Evolutionary conservation across 2,888 invertebrate genomes (phyloP), one percentile per base, ranked within the genome.

Genomic region (Oligia fasciuncula): DNA sequence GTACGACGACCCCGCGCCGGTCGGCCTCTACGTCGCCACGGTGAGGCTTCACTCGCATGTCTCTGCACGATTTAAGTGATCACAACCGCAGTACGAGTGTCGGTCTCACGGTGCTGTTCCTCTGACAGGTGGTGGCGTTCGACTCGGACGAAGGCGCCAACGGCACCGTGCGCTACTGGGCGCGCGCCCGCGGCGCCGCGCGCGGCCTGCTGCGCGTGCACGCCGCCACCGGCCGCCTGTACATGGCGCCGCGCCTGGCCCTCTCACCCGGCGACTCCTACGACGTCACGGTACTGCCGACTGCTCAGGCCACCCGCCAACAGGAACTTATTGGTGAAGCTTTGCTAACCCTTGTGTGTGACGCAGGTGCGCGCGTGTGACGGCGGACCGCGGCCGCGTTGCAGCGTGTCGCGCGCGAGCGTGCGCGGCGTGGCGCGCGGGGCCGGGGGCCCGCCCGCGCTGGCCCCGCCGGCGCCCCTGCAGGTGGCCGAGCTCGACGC

Each of bases 81-180:
- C 13, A 17, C 19, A 8, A 35, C 13, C 11, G 8, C 13, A 23
- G 4, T 17, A 0, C n/a, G 57, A 67, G 63, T 13, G 63, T 19
- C 17, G 17, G 4, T 0, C 23, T 73, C 19, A 78, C 23, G 51
- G 29, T 43, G 2, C n/a, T 4, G 43, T 29, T n/a, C 1, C 43
- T n/a, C 54, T 23, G 23, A 46, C 95, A 98, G 98, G 98, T 99
- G 86, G 96, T 98, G 86, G 99, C 99, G 23, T 97, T 98, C 87
- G 99, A 99, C 95, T 97, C 97, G 88, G 99, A 99, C 95, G 97
- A 97, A 76, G 99, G 98, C 14, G 97, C 97, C 85, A 99, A 99
- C 96, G 98, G 98, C 76, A 97, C 98, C 88, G 97, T 99, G 87
- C 98, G 98, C 43, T 99, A 99, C 97, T 98, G 98, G 91, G 92